These are phyloP conservation scores for Onchidella celtica DNA, from an alignment of 2,888 invertebrate species.

Conservation along the genomic window DNA sequence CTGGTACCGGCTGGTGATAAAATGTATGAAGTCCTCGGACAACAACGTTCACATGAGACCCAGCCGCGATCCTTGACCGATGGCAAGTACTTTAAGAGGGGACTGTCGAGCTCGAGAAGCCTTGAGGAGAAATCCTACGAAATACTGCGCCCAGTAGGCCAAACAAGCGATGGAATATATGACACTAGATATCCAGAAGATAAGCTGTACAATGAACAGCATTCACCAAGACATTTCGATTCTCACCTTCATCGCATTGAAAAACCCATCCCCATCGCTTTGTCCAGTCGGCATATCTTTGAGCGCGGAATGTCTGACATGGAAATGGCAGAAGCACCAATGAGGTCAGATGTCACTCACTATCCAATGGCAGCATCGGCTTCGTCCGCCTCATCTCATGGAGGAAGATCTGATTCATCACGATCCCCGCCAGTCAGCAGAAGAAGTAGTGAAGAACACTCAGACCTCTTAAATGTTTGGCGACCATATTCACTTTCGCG, in stretches of 20 bases:
- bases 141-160: slow-evolving; percentile 24
- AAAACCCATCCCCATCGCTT: slow-evolving; percentile 51
- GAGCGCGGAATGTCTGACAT: slow-evolving; percentile 36
- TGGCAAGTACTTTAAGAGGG: slow-evolving; percentile 50
- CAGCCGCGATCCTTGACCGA: slow-evolving; percentile 47
- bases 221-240: slow-evolving; percentile 11
- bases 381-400: slow-evolving; percentile 44
- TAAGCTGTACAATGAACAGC: slow-evolving; percentile 5
- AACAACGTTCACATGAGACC: neutral
- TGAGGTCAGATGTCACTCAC: slow-evolving; percentile 42
- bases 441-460: slow-evolving; percentile 54
- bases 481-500: slow-evolving; percentile 65
- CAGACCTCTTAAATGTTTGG: slow-evolving; percentile 65
- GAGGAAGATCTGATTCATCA: slow-evolving; percentile 45
- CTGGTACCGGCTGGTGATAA: slow-evolving; percentile 36
- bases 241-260: slow-evolving; percentile 23
- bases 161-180: slow-evolving; percentile 19
- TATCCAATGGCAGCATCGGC: slow-evolving; percentile 43
- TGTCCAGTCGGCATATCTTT: slow-evolving; percentile 43
- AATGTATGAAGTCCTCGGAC: slow-evolving; percentile 25
- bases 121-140: slow-evolving; percentile 56
- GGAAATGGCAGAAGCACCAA: slow-evolving; percentile 23
- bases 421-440: slow-evolving; percentile 52
- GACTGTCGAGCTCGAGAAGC: slow-evolving; percentile 56
- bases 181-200: slow-evolving; percentile 6